Percentiles rank a stretch among this genome's conserved stretches.
Conservation (phyloP, 1,140 invertebrate species). For the Ceratosolen fusciceps region DNA sequence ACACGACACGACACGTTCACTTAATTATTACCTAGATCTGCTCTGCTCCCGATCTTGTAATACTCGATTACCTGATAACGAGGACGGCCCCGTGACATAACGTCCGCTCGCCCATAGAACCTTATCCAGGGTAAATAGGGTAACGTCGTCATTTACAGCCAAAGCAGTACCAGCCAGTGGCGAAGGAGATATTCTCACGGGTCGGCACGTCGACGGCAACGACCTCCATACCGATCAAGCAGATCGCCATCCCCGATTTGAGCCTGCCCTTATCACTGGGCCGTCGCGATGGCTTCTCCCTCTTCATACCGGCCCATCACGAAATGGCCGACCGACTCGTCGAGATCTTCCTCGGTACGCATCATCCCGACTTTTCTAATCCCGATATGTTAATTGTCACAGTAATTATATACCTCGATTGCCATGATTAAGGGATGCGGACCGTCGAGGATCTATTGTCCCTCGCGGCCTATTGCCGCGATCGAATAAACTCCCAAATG, state of each 20-base stretch:
- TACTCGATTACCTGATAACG: no score
- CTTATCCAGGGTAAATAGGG: no score
- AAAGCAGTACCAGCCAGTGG: conserved; percentile 76
- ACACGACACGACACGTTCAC: conserved; percentile 50
- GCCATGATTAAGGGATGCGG: conserved; percentile 73
- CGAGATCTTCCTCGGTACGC: conserved; percentile 79
- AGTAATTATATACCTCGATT: background rate
- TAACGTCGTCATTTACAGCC: conserved; percentile 64
- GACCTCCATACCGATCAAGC: conserved; percentile 74
- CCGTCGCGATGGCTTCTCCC: conserved; percentile 80
- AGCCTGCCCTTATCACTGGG: conserved; percentile 77
- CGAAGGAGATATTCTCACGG: conserved; percentile 70
- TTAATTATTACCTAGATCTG: no score
- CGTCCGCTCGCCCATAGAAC: no score
- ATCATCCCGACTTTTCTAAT: background rate
- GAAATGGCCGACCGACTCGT: conserved; percentile 79
- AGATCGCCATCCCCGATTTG: conserved; percentile 80
- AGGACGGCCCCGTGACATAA: no score
- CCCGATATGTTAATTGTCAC: background rate
- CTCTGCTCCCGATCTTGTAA: no score
- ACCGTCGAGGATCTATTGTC: conserved; percentile 81
- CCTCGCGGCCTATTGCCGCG: conserved; percentile 79
- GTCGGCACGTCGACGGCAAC: conserved; percentile 74
- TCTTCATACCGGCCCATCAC: conserved; percentile 82
- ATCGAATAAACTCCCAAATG: conserved; percentile 82